These are phyloP conservation scores for Litoditis marina DNA, from an alignment of 2,888 invertebrate species.

Conservation along the genomic window DNA sequence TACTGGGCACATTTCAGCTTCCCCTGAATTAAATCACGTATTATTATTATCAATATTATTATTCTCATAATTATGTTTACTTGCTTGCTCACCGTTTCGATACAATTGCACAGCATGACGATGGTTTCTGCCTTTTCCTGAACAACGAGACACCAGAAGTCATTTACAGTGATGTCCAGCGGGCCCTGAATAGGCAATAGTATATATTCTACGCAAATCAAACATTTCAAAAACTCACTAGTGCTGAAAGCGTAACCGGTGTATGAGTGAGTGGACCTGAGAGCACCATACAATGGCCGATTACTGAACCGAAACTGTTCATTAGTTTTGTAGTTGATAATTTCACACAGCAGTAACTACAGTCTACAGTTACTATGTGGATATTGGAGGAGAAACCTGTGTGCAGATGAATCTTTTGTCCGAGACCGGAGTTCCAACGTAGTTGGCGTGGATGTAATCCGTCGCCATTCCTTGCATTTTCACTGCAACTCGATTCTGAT, in stretches of 20 bases:
- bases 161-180: conserved; percentile 28
- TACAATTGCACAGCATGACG: conserved; percentile 44
- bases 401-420: conserved; percentile 47
- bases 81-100: conserved; percentile 21
- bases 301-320: too few species aligned
- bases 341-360: too few species aligned
- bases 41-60: neutral
- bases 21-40: conserved; percentile 62
- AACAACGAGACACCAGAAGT: conserved; percentile 37
- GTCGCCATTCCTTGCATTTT: conserved; percentile 26
- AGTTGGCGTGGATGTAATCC: conserved; percentile 52
- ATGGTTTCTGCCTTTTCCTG: conserved; percentile 30
- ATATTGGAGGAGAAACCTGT: too few species aligned
- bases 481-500: conserved; percentile 34
- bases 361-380: too few species aligned
- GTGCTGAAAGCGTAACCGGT: too few species aligned
- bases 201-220: too few species aligned
- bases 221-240: too few species aligned
- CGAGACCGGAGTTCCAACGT: conserved; percentile 32
- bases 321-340: too few species aligned
- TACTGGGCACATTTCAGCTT: conserved; percentile 71
- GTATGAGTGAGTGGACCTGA: too few species aligned
- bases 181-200: too few species aligned
- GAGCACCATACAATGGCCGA: too few species aligned
- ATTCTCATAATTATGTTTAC: neutral